These are phyloP conservation scores for Eulemur macaco DNA, from an alignment of 2,113 vertebrate species.

Conservation along the genomic window DNA sequence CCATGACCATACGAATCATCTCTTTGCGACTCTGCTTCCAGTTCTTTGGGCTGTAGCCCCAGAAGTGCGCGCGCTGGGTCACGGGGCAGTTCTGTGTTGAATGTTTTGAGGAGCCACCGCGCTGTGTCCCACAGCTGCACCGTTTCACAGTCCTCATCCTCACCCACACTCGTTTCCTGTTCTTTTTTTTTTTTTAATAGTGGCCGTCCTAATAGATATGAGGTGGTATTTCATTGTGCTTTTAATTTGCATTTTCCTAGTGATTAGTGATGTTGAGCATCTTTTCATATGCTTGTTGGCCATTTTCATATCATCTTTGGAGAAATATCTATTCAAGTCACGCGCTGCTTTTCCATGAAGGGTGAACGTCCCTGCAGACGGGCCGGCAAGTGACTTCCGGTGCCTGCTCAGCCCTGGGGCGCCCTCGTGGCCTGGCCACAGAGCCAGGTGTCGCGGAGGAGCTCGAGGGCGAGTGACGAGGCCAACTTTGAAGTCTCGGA, in stretches of 20 bases:
- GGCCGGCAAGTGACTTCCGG: accelerated
- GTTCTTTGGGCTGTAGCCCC: accelerated
- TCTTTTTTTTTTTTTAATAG: neutral
- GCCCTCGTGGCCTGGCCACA: accelerated
- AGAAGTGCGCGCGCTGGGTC: accelerated
- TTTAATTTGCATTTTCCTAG: too few relatives aligned
- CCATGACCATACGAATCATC: accelerated
- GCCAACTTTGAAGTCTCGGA: accelerated
- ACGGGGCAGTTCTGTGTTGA: accelerated
- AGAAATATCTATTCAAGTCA: too few relatives aligned
- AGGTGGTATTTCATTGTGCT: accelerated
- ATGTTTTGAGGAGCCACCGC: accelerated
- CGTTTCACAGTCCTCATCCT: accelerated
- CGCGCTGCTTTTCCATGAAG: neutral
- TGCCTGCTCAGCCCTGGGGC: neutral
- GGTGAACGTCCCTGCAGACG: accelerated
- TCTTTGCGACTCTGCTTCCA: neutral
- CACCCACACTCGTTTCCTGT: neutral
- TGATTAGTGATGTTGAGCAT: too few relatives aligned
- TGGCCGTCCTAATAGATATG: accelerated
- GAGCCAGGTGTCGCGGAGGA: neutral
- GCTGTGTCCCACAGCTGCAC: accelerated
- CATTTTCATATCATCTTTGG: too few relatives aligned
- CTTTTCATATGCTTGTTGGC: too few relatives aligned
- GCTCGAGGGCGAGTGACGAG: neutral